A percentile compares a stretch with the other conserved stretches of the same genome.
Evolutionary conservation across 2,113 vertebrate genomes (phyloP).

Genomic region (Hippopotamus amphibius): DNA sequence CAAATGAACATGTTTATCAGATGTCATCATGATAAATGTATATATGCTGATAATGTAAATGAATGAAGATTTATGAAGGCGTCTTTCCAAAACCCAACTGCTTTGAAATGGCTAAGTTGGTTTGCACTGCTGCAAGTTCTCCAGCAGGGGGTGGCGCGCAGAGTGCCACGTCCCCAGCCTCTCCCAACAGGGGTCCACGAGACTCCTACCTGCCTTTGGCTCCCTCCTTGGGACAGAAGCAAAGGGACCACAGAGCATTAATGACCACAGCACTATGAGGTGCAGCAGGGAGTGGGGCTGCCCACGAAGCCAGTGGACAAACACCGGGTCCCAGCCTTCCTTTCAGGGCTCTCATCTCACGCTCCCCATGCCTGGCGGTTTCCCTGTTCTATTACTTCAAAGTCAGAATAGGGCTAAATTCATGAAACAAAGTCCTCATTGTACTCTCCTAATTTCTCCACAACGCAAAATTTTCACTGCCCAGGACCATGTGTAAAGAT

Average conservation of each 20-base stretch:
- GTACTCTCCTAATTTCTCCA: background rate
- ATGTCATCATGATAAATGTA: background rate
- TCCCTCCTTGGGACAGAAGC: background rate
- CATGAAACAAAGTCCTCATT: background rate
- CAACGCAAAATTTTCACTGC: background rate
- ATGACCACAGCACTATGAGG: background rate
- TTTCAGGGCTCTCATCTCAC: background rate
- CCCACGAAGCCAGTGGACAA: background rate
- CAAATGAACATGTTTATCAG: background rate
- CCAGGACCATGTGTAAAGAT: background rate
- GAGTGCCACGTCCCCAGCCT: no score
- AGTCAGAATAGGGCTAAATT: background rate
- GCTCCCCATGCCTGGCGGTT: background rate
- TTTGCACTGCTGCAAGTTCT: background rate
- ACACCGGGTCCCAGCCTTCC: background rate
- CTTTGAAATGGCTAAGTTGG: background rate
- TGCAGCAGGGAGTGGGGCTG: background rate
- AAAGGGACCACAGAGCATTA: background rate
- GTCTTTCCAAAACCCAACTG: background rate
- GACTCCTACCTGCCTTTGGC: background rate
- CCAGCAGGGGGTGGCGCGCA: constrained; percentile 27
- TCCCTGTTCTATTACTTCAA: background rate
- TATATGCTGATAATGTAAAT: background rate
- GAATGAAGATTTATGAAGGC: background rate
- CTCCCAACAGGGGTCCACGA: background rate